Percentiles rank a stretch among this genome's conserved stretches.
These are phyloP conservation scores for Protobothrops flavoviridis DNA, from an alignment of 2,113 vertebrate species.

Conservation along the genomic window DNA sequence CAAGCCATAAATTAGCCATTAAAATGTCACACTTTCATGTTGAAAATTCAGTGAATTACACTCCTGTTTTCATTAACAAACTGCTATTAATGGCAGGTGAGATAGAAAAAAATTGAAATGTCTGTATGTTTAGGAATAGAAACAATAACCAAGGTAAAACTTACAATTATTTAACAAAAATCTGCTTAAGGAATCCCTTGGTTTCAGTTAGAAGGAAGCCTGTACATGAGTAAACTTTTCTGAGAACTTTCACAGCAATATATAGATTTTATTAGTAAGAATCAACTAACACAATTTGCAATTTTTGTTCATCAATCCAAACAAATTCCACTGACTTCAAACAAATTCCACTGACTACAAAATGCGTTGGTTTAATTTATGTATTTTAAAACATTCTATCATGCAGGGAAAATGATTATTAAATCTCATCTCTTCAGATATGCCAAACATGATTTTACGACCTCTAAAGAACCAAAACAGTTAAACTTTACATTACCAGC, in stretches of 20 bases:
- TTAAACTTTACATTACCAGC: background rate
- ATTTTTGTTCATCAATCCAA: slow-evolving; percentile 55
- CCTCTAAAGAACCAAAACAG: background rate
- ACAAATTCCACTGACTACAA: slow-evolving; percentile 42
- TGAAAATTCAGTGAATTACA: slow-evolving; percentile 54
- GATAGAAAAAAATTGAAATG: slow-evolving; percentile 54
- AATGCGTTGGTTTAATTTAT: slow-evolving; percentile 42
- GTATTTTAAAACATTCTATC: slow-evolving; percentile 46
- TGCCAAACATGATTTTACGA: background rate
- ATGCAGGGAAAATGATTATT: background rate
- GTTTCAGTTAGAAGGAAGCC: background rate
- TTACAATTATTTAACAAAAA: background rate
- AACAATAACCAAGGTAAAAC: slow-evolving; percentile 27
- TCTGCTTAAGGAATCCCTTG: background rate
- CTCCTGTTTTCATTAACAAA: slow-evolving; percentile 19
- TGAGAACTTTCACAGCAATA: slow-evolving; percentile 29
- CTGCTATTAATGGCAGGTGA: background rate
- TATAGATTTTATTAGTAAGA: slow-evolving; percentile 51
- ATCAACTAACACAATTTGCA: slow-evolving; percentile 39
- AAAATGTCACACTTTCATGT: slow-evolving; percentile 65
- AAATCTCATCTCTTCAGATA: background rate
- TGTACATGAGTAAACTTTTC: background rate
- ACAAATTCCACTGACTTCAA: slow-evolving; percentile 44
- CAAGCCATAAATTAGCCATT: slow-evolving; percentile 68
- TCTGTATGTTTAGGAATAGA: slow-evolving; percentile 51